phyloP scores from a whole-genome alignment of 2,113 vertebrate genomes.

The Mormyrus iriodes region DNA sequence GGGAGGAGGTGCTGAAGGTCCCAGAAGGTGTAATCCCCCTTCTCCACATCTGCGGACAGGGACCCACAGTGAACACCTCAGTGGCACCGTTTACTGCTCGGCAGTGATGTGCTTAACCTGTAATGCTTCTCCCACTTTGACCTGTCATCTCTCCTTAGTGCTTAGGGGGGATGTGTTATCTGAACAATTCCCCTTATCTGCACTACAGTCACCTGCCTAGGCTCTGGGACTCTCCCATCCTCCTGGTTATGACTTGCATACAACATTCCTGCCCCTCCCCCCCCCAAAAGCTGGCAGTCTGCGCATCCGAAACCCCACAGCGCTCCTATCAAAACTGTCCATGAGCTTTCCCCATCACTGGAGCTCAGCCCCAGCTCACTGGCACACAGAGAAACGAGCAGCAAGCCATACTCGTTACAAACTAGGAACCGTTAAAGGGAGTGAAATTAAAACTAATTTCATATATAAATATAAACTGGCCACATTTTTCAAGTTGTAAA shows the following conservation, averaged over 20 bases:
- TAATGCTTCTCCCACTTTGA: background rate
- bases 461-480: too few relatives aligned
- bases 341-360: too few relatives aligned
- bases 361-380: too few relatives aligned
- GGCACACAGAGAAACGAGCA: too few relatives aligned
- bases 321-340: too few relatives aligned
- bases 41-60: background rate
- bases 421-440: too few relatives aligned
- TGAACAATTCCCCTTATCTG: background rate
- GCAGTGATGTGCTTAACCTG: conserved; percentile 31
- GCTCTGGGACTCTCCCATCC: background rate
- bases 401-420: too few relatives aligned
- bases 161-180: background rate
- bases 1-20: background rate
- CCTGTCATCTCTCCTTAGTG: conserved; percentile 18
- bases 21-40: background rate
- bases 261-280: background rate
- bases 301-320: background rate
- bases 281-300: background rate
- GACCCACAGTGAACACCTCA: background rate
- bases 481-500: too few relatives aligned
- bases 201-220: background rate
- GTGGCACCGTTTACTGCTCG: conserved; percentile 26
- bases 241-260: background rate
- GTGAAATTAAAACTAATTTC: too few relatives aligned